A percentile compares a stretch with the other conserved stretches of the same genome.
Evolutionary conservation across 2,888 invertebrate species (phyloP).

Genomic region (Trichopria drosophilae): DNA sequence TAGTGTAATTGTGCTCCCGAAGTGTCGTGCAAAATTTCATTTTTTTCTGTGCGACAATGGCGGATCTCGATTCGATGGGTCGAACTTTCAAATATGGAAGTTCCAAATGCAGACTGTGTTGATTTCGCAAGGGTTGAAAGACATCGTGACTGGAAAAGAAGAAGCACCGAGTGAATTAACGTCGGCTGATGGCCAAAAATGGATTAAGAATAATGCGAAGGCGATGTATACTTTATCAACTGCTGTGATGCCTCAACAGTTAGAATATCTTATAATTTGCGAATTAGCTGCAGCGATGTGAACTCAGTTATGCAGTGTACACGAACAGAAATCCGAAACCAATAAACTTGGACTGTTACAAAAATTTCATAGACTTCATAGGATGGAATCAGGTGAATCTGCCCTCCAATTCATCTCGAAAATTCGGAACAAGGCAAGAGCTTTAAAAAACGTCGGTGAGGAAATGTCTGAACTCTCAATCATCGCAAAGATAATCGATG

Average conservation of each 20-base stretch:
- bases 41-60: no score
- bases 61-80: no score
- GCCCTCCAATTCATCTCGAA: constrained; percentile 30
- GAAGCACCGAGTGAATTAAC: no score
- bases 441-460: constrained; percentile 30
- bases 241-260: constrained; percentile 30
- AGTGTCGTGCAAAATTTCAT: no score
- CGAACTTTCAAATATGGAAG: no score
- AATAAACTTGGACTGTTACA: constrained; percentile 30
- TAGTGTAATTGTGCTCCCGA: no score
- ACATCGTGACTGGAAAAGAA: no score
- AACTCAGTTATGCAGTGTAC: constrained; percentile 27
- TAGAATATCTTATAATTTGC: constrained; percentile 28
- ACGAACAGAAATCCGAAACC: constrained; percentile 31
- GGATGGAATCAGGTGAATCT: constrained; percentile 28
- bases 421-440: constrained; percentile 28
- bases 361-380: constrained; percentile 26
- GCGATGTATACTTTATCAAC: constrained; percentile 36
- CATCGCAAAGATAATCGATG: no score
- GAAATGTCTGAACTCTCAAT: no score
- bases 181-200: no score
- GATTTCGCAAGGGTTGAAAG: no score
- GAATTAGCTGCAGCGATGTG: constrained; percentile 30
- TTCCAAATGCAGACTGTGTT: no score
- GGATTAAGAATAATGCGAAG: constrained; percentile 35